phyloP scores from a whole-genome alignment of 2,113 vertebrate species.

The Corvus moneduloides region DNA sequence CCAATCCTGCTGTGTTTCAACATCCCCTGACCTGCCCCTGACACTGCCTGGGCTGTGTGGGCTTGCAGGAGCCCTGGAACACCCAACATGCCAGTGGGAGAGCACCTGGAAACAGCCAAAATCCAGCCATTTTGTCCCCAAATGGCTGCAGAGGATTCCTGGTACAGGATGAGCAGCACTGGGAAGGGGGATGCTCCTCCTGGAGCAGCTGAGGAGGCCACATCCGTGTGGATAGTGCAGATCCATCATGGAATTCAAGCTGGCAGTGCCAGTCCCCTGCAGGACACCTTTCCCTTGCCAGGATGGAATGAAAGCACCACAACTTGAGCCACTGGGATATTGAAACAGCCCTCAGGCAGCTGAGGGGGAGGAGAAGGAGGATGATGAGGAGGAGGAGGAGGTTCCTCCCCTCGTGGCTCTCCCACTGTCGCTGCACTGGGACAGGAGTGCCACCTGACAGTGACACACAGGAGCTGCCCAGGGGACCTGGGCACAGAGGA shows the following conservation, averaged over 20 bases:
- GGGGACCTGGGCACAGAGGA: neutral
- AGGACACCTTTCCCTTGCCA: neutral
- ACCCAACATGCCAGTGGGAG: neutral
- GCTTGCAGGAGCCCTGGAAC: neutral
- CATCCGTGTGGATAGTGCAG: fast-evolving
- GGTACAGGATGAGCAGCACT: fast-evolving
- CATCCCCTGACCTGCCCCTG: neutral
- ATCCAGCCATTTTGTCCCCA: neutral
- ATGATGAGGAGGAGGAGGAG: neutral
- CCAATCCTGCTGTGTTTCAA: neutral
- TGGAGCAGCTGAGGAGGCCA: neutral
- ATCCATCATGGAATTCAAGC: neutral
- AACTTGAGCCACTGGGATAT: neutral
- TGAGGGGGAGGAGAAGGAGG: neutral
- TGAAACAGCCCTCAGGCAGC: neutral
- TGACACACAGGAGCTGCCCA: neutral
- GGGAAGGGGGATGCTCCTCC: neutral
- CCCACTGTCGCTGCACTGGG: neutral
- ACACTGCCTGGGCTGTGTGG: neutral
- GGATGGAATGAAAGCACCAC: neutral
- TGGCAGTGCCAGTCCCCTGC: neutral
- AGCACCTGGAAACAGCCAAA: neutral
- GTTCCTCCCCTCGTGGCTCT: neutral
- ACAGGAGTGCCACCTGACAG: neutral
- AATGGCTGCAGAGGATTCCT: neutral